Evolutionary conservation across 2,797 vertebrate genomes (phyloP).

Genomic region (Tadarida brasiliensis): DNA sequence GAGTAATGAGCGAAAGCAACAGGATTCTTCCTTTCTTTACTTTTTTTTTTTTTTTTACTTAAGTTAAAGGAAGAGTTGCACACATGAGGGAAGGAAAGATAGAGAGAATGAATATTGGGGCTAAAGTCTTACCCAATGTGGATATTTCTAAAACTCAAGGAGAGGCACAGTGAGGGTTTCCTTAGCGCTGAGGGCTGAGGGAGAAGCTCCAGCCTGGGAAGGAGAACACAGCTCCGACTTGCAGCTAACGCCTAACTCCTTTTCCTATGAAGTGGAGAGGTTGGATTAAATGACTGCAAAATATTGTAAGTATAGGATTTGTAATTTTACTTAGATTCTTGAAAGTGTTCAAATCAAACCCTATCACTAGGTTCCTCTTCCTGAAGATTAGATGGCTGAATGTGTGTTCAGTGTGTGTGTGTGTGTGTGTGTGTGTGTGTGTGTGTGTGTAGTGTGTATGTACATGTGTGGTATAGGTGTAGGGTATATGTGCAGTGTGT

Average conservation of each 20-base stretch:
- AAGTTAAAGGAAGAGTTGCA: slow-evolving; percentile 23
- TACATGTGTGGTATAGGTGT: no score
- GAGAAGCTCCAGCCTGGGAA: background rate
- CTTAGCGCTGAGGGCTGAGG: background rate
- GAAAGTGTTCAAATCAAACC: background rate
- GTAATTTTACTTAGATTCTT: slow-evolving; percentile 18
- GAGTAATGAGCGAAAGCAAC: background rate
- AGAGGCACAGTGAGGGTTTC: background rate
- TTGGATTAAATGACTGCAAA: background rate
- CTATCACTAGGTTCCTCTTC: background rate
- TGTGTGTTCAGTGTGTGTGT: background rate
- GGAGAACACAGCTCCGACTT: background rate
- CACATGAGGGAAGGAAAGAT: background rate
- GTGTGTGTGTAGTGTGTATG: background rate
- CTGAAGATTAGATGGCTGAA: background rate
- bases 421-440: background rate
- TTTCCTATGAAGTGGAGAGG: background rate
- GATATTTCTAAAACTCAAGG: slow-evolving; percentile 4
- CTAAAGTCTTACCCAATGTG: background rate
- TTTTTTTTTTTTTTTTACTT: background rate
- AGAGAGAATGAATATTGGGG: background rate
- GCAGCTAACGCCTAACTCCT: background rate
- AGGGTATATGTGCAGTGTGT: background rate
- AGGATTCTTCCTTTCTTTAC: background rate
- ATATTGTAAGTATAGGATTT: background rate